Evolutionary conservation across 2,888 invertebrate genomes (phyloP).

Genomic region (Synanthedon myopaeformis): DNA sequence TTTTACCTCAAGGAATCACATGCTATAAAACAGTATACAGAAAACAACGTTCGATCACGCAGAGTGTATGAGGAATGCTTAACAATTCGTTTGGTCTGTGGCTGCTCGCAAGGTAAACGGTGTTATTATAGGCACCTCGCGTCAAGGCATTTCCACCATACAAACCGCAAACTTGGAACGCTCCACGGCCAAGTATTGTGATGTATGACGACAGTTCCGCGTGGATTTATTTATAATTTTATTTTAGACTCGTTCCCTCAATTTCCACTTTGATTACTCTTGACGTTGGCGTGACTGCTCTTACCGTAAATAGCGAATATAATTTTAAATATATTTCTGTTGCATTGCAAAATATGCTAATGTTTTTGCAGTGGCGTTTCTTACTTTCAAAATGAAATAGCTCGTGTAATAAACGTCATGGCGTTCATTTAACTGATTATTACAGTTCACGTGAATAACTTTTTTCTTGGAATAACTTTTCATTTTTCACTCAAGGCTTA

Average conservation of each 20-base stretch:
- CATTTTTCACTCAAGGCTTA: too few relatives aligned
- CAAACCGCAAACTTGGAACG: conserved; percentile 17
- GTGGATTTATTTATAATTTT: conserved; percentile 24
- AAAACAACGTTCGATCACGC: not conserved
- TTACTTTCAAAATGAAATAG: not conserved
- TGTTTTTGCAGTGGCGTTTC: not conserved
- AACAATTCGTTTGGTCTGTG: conserved; percentile 3
- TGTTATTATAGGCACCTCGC: conserved; percentile 8
- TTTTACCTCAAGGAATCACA: conserved; percentile 16
- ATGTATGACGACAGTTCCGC: conserved; percentile 28
- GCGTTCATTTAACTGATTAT: not conserved
- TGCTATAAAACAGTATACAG: not conserved
- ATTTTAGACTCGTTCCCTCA: conserved; percentile 2
- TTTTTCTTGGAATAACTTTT: not conserved
- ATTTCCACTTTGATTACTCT: not conserved
- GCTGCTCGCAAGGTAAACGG: conserved; percentile 10
- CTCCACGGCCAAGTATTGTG: conserved; percentile 18
- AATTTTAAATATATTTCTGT: not conserved
- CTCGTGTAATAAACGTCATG: not conserved
- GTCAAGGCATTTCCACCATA: conserved; percentile 17
- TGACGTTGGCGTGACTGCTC: not conserved
- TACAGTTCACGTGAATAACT: not conserved
- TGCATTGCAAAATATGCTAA: not conserved
- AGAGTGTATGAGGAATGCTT: not conserved
- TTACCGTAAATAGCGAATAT: not conserved